Evolutionary conservation across 2,113 vertebrate genomes (phyloP).

Genomic region (Pycnonotus jocosus): DNA sequence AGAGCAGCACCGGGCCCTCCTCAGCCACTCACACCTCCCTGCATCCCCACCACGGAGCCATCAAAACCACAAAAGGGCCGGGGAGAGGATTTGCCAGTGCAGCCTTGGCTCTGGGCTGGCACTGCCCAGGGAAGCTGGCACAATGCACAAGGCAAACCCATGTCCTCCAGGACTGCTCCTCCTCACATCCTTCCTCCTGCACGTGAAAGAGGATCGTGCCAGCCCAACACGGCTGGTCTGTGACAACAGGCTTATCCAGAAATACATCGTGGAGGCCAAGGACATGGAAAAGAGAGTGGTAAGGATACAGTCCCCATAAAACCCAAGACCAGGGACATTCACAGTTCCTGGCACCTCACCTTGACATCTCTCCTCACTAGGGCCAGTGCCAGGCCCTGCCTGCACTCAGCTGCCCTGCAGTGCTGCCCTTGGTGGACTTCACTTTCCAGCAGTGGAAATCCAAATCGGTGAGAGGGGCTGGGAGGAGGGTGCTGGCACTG

Average conservation of each 20-base stretch:
- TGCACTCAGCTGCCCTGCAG: slow-evolving; percentile 18
- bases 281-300: slow-evolving; percentile 53
- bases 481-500: not conserved
- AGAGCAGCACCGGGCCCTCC: not conserved
- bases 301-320: not conserved
- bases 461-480: slow-evolving; percentile 70
- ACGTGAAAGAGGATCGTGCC: not conserved
- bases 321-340: no score
- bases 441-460: slow-evolving; percentile 71
- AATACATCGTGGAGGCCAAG: slow-evolving; percentile 50
- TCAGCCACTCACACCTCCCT: not conserved
- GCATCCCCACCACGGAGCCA: fast-evolving
- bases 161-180: slow-evolving; percentile 54
- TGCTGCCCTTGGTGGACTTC: slow-evolving; percentile 73
- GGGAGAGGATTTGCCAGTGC: not conserved
- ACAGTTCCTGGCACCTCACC: not conserved
- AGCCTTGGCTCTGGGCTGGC: not conserved
- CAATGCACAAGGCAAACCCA: not conserved
- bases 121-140: not conserved
- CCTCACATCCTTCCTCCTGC: slow-evolving; percentile 60
- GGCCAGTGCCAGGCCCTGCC: slow-evolving; percentile 61
- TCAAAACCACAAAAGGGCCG: fast-evolving
- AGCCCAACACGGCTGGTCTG: slow-evolving; percentile 28
- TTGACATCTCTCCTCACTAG: slow-evolving; percentile 17
- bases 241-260: slow-evolving; percentile 58